Base-by-base conservation (phyloP, 2,888 invertebrate genomes). In the Myopa testacea region DNA sequence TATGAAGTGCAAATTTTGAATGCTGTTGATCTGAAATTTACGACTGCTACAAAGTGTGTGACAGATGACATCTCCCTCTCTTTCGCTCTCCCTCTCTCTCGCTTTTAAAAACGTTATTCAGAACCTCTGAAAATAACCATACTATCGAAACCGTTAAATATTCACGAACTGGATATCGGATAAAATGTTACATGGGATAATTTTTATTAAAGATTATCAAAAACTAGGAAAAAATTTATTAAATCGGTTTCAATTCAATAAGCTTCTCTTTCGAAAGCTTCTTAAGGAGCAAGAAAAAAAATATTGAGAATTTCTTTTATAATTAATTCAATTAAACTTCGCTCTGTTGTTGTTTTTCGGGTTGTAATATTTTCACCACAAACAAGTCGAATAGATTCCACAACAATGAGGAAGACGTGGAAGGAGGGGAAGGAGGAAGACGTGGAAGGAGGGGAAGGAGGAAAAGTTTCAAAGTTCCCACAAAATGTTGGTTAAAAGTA, bases 11-110 rank as follows among this genome's bases (percentile, higher is more conserved):
- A 65, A 6, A 65, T 65, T 65, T 65, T 38, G 8, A 65, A 8
- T 65, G 65, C 65, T 65, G 37, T 65, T 65, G 34, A 65, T 38
- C 37, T 38, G 14, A 14, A 38, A 4, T 65, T 65, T 65, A 34
- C 38, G 14, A 38, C 14, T 14, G 65, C 65, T 14, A 65, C 65
- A 65, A 65, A 65, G 65, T 65, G 14, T 65, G 14, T 10, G 8
- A 14, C 37, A 37, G 38, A 34, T 65, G 6, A 65, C 10, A 5
- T 55, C 55, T 55, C 50, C 14, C 50, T 50, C 50, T 50, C 50
- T 50, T 14, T 50, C 50, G 1, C 50, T 50, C 55, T 55, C 55
- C 4, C 55, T 10, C 14, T 55, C 55, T 14, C 55, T 55, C 16
- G 2, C 16, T n/a, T 6, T 6, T n/a, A 10, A 55, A 55, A 4